These are phyloP conservation scores for Hylia prasina DNA, from an alignment of 2,113 vertebrate species.

Conservation along the genomic window DNA sequence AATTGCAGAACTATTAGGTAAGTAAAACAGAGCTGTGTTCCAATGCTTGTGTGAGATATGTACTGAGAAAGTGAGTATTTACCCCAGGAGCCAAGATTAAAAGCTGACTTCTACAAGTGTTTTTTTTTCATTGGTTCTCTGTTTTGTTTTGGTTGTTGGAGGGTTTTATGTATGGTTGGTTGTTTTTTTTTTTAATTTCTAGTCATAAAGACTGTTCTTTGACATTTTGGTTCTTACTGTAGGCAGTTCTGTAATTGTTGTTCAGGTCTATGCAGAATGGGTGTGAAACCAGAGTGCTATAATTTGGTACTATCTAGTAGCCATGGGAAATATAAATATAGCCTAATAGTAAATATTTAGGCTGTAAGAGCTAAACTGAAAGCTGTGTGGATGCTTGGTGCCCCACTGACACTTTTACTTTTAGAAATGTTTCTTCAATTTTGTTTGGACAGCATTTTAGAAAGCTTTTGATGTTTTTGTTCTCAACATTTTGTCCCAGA, in stretches of 20 bases:
- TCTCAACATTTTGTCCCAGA: not conserved
- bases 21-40: constrained; percentile 23
- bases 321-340: not conserved
- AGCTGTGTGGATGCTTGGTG: not conserved
- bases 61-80: not conserved
- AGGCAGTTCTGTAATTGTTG: not conserved
- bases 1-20: constrained; percentile 92
- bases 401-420: not conserved
- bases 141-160: not conserved
- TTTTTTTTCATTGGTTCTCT: too few species aligned
- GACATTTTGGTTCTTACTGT: not conserved
- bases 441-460: not conserved
- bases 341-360: not conserved
- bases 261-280: not conserved
- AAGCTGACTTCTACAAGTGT: not conserved
- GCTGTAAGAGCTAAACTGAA: not conserved
- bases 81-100: not conserved
- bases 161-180: not conserved
- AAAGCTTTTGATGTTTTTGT: not conserved
- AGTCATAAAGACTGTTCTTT: not conserved
- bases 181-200: not conserved
- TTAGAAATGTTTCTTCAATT: not conserved
- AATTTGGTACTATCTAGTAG: not conserved
- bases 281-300: not conserved
- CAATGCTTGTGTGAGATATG: not conserved